Evolutionary conservation across 2,797 vertebrate species (phyloP).

Genomic region (Kryptopterus vitreolus): DNA sequence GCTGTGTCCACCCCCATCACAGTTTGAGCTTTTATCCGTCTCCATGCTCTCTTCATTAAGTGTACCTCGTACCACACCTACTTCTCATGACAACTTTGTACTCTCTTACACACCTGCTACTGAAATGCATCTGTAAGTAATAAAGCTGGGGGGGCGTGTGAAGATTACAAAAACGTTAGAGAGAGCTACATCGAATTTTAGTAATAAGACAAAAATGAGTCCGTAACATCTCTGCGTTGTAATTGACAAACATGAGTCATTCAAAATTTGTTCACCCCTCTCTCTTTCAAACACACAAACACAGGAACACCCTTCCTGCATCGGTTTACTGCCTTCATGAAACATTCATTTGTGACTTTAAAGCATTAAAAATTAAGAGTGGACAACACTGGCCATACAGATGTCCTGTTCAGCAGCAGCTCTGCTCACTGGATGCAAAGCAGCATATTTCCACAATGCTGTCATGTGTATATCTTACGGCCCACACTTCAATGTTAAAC

Average conservation of each 20-base stretch:
- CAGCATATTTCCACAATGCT: neutral
- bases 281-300: neutral
- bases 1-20: slow-evolving; percentile 21
- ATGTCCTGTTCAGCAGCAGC: slow-evolving; percentile 23
- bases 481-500: neutral
- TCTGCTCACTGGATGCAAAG: neutral
- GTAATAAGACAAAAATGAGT: neutral
- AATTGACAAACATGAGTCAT: neutral
- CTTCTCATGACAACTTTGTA: slow-evolving; percentile 18
- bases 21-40: slow-evolving; percentile 25
- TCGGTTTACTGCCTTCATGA: slow-evolving; percentile 47
- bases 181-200: neutral
- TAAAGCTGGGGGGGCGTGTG: neutral
- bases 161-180: neutral
- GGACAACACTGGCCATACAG: slow-evolving; percentile 35
- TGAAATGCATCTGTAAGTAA: neutral
- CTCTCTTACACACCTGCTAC: slow-evolving; percentile 32
- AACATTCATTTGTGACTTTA: slow-evolving; percentile 46
- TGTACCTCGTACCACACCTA: slow-evolving; percentile 10
- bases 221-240: too few relatives aligned
- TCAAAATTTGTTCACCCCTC: neutral
- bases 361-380: slow-evolving; percentile 50
- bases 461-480: neutral
- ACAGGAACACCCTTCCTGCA: slow-evolving; percentile 25
- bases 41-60: slow-evolving; percentile 8